phyloP scores from a whole-genome alignment of 2,113 vertebrate species.

The Thamnaconus septentrionalis region DNA sequence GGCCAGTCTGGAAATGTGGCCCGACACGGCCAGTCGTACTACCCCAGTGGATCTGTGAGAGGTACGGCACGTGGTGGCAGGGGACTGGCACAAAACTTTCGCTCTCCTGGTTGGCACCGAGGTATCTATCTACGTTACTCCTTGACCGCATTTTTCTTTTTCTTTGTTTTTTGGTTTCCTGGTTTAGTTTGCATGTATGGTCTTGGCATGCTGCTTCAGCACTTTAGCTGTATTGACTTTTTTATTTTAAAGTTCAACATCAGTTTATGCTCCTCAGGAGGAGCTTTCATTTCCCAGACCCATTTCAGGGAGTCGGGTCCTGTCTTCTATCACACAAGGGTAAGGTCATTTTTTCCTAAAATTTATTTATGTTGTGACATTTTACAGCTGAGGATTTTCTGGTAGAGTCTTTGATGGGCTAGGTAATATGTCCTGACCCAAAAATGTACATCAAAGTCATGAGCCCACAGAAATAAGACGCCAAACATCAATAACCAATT shows the following conservation, averaged over 20 bases:
- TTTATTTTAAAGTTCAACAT: slow-evolving; percentile 65
- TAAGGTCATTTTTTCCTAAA: slow-evolving; percentile 54
- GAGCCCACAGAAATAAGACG: too few species aligned
- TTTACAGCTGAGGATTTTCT: not conserved
- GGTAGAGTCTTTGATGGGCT: too few species aligned
- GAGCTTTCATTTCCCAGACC: slow-evolving; percentile 75
- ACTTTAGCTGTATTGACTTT: not conserved
- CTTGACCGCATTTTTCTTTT: not conserved
- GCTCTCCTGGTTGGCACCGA: slow-evolving; percentile 82
- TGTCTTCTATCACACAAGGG: slow-evolving; percentile 79
- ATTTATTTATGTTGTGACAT: not conserved
- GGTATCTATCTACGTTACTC: slow-evolving; percentile 66
- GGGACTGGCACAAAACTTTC: slow-evolving; percentile 74
- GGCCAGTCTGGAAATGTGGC: slow-evolving; percentile 68
- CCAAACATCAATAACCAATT: too few species aligned
- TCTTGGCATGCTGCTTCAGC: not conserved
- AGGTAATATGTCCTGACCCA: too few species aligned
- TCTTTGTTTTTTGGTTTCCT: not conserved
- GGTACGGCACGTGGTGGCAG: slow-evolving; percentile 83
- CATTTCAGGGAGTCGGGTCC: slow-evolving; percentile 81
- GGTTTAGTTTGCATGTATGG: too few species aligned
- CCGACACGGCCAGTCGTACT: slow-evolving; percentile 79
- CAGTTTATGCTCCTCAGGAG: slow-evolving; percentile 76
- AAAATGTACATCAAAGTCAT: too few species aligned
- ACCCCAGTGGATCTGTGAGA: slow-evolving; percentile 79